Evolutionary conservation across 2,888 invertebrate species (phyloP), one percentile per base, ranked within the genome.

Genomic region (Synergus japonicus): DNA sequence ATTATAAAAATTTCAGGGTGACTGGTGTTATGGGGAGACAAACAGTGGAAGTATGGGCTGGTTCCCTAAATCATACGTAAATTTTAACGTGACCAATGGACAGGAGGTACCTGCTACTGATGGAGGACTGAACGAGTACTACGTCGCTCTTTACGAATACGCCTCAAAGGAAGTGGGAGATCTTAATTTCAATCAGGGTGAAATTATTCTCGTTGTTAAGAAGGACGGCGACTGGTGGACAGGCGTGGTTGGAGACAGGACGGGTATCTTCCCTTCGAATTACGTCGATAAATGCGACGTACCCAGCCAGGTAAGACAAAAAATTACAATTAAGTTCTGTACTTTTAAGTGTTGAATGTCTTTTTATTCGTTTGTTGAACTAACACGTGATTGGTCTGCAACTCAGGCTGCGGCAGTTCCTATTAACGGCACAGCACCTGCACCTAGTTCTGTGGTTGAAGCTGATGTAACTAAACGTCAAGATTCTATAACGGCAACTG

Each of bases 221-320:
- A 95, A 97, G 83, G 98, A 99, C 82, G 99, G 98, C 0, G 99
- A 99, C 91, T 99, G 99, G 99, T 99, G 99, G 99, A 98, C 98
- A 5, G 99, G 99, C 44, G 95, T 95, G 84, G 95, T 98, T 85
- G 97, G 96, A 63, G 94, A 95, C 87, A 94, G 96, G 83, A 95
- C 94, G 12, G 99, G 99, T 78, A 98, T 99, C 86, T 99, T 99
- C 93, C 99, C 99, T 0, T 98, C 98, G 2, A 99, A 98, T 94
- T 99, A 99, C 93, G 99, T 97, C 78, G 96, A 96, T 88, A 95
- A 94, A 73, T 95, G 95, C 1, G 94, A 95, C 85, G 93, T 86
- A 77, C 87, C 89, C 13, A 87, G 81, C 81, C 88, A 91, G 88
- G 91, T 92, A 83, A 82, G 77, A 4, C 60, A 60, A 37, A 78